Base-by-base conservation (phyloP, 2,888 invertebrate species). In the Petrolisthes cinctipes region DNA sequence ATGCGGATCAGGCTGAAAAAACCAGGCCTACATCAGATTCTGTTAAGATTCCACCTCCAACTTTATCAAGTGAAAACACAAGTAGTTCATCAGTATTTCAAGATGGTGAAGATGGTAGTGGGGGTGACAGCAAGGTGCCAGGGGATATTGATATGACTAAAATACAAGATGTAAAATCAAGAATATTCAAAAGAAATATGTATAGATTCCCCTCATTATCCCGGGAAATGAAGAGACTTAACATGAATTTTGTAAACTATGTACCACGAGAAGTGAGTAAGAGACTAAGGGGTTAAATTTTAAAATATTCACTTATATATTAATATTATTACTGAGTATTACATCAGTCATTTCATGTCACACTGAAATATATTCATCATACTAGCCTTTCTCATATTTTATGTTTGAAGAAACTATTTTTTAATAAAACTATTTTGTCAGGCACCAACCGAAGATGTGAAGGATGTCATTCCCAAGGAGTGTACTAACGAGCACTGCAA, bases 141-240 rank as follows among this genome's bases (percentile, higher is more conserved):
- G 37, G 37, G 37, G 37, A 56, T 17, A 54, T 9, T 54, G 54
- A 54, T 20, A 56, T n/a, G 4, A 20, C 78, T 20, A 7, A 66
- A 7, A 37, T 66, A 75, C 57, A 57, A 53, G 83, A 83, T 23
- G 23, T 20, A 53, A 85, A 88, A 66, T 86, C 89, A 0, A 89
- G 83, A 51, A 81, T 86, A 54, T 86, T 89, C 66, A 89, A 86
- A 83, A 90, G 85, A 51, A 90, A 90, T 37, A 86, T 89, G 53
- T 61, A 88, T 53, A 57, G 90, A 11, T 90, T 90, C 66, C 90
- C 90, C n/a, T 89, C 90, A 20, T 75, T 90, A 51, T 90, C 89
- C 9, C 85, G 90, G n/a, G 90, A 90, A 51, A 90, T 90, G 90
- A 89, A 90, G 76, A 73, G 90, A 37, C 82, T 90, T 5, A 89